Percentiles rank a stretch among this genome's conserved stretches.
Evolutionary conservation across 2,113 vertebrate genomes (phyloP).

Genomic region (Hyperopisus bebe): DNA sequence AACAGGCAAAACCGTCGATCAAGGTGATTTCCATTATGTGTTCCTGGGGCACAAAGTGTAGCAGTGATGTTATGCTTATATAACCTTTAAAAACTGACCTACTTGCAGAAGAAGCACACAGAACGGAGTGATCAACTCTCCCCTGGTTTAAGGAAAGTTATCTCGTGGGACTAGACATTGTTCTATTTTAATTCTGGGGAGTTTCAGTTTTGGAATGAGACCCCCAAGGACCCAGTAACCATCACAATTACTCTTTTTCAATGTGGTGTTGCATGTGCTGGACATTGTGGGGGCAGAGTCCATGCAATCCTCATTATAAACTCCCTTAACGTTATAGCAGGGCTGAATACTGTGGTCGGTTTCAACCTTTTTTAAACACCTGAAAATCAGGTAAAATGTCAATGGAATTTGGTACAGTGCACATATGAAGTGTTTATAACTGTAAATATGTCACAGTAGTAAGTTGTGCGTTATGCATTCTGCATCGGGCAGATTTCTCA

Average conservation of each 20-base stretch:
- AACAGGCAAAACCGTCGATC: neutral
- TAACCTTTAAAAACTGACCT: conserved; percentile 10
- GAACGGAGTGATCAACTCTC: neutral
- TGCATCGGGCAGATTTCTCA: neutral
- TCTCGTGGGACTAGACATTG: conserved; percentile 3
- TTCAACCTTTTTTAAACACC: neutral
- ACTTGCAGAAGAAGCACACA: conserved; percentile 2
- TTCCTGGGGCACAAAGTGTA: neutral
- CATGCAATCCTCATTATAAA: neutral
- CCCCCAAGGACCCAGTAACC: neutral
- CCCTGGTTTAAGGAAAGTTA: neutral
- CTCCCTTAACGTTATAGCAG: neutral
- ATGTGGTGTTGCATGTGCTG: neutral
- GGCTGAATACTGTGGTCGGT: neutral
- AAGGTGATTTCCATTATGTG: neutral
- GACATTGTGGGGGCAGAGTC: neutral
- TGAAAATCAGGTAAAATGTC: neutral
- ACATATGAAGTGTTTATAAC: neutral
- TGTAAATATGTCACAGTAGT: neutral
- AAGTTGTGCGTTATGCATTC: neutral
- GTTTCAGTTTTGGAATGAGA: conserved; percentile 16
- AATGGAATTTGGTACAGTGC: neutral
- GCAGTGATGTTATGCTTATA: neutral
- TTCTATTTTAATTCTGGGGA: conserved; percentile 5
- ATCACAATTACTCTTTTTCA: neutral